Conservation (phyloP, 1,140 invertebrate species). For the Sarcophaga peregrina region DNA sequence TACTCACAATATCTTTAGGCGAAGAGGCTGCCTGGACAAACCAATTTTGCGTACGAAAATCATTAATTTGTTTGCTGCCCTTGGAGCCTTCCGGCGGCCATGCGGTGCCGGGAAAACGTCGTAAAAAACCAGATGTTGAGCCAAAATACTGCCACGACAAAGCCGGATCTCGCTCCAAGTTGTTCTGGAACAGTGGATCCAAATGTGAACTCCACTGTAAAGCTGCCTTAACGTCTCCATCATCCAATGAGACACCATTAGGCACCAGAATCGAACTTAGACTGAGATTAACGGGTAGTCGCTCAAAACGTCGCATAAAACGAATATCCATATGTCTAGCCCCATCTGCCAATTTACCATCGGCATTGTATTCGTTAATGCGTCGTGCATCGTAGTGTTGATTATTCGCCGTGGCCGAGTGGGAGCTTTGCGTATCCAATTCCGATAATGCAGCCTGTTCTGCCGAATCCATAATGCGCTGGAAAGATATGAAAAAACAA, state of each 20-base stretch:
- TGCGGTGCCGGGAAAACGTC: slow-evolving; percentile 89
- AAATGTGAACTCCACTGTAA: slow-evolving; percentile 93
- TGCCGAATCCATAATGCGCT: slow-evolving; percentile 89
- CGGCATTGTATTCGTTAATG: slow-evolving; percentile 77
- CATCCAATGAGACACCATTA: slow-evolving; percentile 79
- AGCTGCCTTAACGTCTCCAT: slow-evolving; percentile 82
- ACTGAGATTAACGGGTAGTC: slow-evolving; percentile 85
- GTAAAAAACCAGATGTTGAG: slow-evolving; percentile 88
- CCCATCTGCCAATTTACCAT: slow-evolving; percentile 75
- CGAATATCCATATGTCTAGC: slow-evolving; percentile 76
- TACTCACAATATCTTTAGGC: slow-evolving; percentile 87
- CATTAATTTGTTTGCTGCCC: slow-evolving; percentile 81
- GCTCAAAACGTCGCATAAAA: slow-evolving; percentile 82
- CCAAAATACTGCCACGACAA: slow-evolving; percentile 98
- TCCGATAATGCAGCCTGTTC: slow-evolving; percentile 84
- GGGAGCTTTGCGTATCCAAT: slow-evolving; percentile 64
- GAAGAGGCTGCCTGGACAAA: slow-evolving; percentile 96
- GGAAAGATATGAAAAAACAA: slow-evolving; percentile 49
- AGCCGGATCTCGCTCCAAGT: slow-evolving; percentile 90
- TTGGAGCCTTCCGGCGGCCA: slow-evolving; percentile 77
- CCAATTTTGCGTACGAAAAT: slow-evolving; percentile 89
- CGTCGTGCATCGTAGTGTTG: slow-evolving; percentile 79
- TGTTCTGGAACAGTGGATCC: slow-evolving; percentile 90
- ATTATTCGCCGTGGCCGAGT: slow-evolving; percentile 60
- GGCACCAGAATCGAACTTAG: slow-evolving; percentile 91